phyloP scores from a whole-genome alignment of 2,113 vertebrate genomes.

The Pygoscelis antarcticus region DNA sequence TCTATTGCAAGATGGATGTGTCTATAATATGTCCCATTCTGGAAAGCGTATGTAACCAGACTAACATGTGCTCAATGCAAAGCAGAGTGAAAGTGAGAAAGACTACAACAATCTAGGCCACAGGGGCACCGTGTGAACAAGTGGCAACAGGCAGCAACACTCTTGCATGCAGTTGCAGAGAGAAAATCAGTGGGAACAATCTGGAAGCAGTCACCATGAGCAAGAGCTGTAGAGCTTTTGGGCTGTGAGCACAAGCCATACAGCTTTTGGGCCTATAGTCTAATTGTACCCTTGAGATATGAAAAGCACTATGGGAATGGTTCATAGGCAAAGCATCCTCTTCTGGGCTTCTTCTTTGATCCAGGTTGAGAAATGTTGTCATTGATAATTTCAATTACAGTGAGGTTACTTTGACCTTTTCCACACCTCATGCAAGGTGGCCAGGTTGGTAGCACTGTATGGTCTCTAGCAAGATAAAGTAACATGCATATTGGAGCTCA shows the following conservation, averaged over 20 bases:
- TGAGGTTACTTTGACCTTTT: not conserved
- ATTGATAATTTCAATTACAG: not conserved
- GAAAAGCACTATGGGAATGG: not conserved
- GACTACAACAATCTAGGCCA: too few relatives aligned
- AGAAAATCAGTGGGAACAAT: not conserved
- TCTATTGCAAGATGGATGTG: not conserved
- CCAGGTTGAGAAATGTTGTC: not conserved
- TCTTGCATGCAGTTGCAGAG: not conserved
- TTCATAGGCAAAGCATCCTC: not conserved
- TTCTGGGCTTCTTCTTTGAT: not conserved
- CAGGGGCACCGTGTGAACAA: not conserved
- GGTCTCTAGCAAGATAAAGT: not conserved
- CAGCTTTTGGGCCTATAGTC: not conserved
- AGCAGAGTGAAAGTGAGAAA: not conserved
- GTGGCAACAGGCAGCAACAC: not conserved
- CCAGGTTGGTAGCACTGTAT: not conserved
- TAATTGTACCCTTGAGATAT: not conserved
- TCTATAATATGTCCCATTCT: not conserved
- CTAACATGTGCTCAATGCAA: not conserved
- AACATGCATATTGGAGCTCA: not conserved
- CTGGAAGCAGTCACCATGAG: not conserved
- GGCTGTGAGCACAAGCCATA: too few relatives aligned
- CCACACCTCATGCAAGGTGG: not conserved
- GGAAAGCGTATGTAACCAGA: not conserved
- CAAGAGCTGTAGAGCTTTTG: not conserved